Evolutionary conservation across 2,888 invertebrate genomes (phyloP), one percentile per base, ranked within the genome.

Genomic region (Ichneumoninae sp.): DNA sequence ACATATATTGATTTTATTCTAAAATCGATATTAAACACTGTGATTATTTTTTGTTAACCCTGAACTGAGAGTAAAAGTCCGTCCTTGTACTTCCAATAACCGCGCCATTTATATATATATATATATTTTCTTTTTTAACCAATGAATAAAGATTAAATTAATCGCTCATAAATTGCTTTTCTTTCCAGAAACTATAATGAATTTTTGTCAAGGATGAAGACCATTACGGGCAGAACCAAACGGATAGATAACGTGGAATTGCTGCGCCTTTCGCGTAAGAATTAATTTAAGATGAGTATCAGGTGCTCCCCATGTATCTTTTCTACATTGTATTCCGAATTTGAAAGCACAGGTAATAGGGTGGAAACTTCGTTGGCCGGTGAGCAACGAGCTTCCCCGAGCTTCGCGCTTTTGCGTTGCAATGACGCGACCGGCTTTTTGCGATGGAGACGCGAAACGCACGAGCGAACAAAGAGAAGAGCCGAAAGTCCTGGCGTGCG

Each of bases 401-500:
- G 63, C 5, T 33, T 33, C 26, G 8, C 3, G 16, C 33, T 63
- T 63, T 63, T 33, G 63, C 63, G 33, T 16, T 63, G 30, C 63
- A 63, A 33, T 33, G 16, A n/a, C 6, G 63, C 30, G 30, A 33
- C 16, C 5, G 30, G n/a, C n/a, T 33, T 33, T 33, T 33, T n/a
- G 63, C 33, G 30, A 30, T n/a, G 33, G 26, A 30, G 30, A 63
- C 16, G 57, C 63, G 8, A 30, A 50, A n/a, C 19, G 66, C 44
- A 76, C 63, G 69, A 40, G 26, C 47, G 50, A 74, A 84, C 77
- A 81, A 54, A 81, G 65, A 77, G 63, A 36, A 77, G 78, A 77
- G 36, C 33, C 52, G 6, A 70, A 54, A 65, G 47, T 66, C 33
- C 22, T 44, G 52, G 19, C 44, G 63, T 33, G 68, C 54, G 60